Evolutionary conservation across 2,888 invertebrate species (phyloP), one percentile per base, ranked within the genome.

Genomic region (Eristalinus sepulchralis): DNA sequence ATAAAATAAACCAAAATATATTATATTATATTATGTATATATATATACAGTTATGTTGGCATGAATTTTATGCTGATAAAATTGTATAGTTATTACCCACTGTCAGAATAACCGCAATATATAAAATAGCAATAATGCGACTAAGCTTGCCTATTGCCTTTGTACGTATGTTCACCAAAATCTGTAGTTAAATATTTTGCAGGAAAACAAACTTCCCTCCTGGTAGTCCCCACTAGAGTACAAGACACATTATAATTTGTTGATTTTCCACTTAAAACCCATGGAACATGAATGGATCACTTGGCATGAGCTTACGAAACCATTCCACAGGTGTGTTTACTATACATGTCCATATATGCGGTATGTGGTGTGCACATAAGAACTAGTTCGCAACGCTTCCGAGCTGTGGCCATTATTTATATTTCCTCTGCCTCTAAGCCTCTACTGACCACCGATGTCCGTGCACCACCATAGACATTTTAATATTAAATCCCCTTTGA

Each of bases 211-310:
- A 89, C 89, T 88, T 89, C 88, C 87, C 82, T 86, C 86, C 83
- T 71, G 81, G 76, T 81, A 81, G 75, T 88, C 79, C 77, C 72
- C 80, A 87, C 73, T 79, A 70, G 85, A 88, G 83, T 82, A 88
- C 83, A 89, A 89, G 88, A 88, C 83, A 83, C 86, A 89, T 88
- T 88, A 88, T 90, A 90, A 90, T 89, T 90, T 90, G 90, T 91
- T 91, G 90, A 88, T 89, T 90, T 89, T 90, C 89, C 90, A 90
- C 90, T 91, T 90, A 89, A 90, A 90, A 89, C 89, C 89, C 88
- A 81, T 81, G 85, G 82, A 83, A 86, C 86, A 86, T 86, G 83
- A 79, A 82, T 83, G 79, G 78, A 86, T 83, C 78, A 77, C 66
- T 77, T 66, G 70, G 78, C 63, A 77, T 70, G 70, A 84, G 88